Base-by-base conservation (phyloP, 2,113 vertebrate species). In the Ophiodon elongatus region DNA sequence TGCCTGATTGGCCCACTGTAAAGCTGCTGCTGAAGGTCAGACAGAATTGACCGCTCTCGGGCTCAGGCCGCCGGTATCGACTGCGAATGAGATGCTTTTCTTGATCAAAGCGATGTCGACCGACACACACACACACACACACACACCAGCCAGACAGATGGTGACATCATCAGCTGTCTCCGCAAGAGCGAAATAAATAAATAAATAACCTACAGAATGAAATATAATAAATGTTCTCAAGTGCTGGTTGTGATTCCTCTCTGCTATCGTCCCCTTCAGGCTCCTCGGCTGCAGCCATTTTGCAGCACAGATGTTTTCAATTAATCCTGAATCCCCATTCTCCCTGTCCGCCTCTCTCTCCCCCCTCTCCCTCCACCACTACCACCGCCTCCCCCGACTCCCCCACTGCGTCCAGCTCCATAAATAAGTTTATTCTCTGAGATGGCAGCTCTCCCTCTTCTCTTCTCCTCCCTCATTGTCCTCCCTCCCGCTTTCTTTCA, bases 301-400 rank as follows among this genome's bases (percentile, higher is more conserved):
- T 88, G 79, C 86, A 75, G 70, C 85, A 72, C 93, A 94, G 91
- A 93, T 95, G 94, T 94, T 95, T 94, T 90, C 92, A 94, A 95
- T 96, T 95, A 93, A 95, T 94, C 90, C 86, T 76, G 54, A 92
- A 92, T 92, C 89, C 86, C 91, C 90, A 76, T 85, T 80, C 84
- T 84, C 78, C 88, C 88, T 33, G 81, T 88, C 83, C 56, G 29
- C 64, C 79, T 54, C 62, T 3, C 56, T n/a, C 25, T 47, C 63
- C 11, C 84, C 25, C 2, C 69, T 62, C 17, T 76, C 68, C 72
- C 43, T 50, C 37, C 63, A 62, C 70, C 43, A 57, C 79, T 14
- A 1, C 56, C 62, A 8, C 85, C 33, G 2, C 63, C 70, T 21
- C 79, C 65, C 65, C 43, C 63, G 6, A 27, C 84, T 37, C 37